Base-by-base conservation (phyloP, 1,140 invertebrate species). In the Penaeus japonicus region DNA sequence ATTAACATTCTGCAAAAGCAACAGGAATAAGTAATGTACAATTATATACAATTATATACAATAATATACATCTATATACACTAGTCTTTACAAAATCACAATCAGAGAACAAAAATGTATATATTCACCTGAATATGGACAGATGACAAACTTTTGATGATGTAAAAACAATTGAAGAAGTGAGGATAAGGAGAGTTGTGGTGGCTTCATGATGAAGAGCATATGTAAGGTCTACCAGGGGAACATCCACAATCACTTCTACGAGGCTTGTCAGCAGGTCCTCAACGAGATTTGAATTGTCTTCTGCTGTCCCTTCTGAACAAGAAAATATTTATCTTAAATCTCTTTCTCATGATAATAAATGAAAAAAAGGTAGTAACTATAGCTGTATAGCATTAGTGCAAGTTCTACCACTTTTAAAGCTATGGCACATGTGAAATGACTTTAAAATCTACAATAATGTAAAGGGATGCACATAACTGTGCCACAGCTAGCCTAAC, bases 1-100 rank as follows among this genome's bases (percentile, higher is more conserved):
- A 96, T 97, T 18, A 96, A 92, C 62, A 95, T 95, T 91, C 95
- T 95, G 92, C 20, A 54, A 32, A 30, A 70, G 35, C 65, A 47
- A 65, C 18, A 47, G 27, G 32, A 81, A 57, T 59, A 47, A 53
- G 35, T 85, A 70, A 80, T 54, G 62, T 73, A 84, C 57, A 92
- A 95, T 92, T 79, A 90, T 47, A 15, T 15, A 47, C 0, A 47
- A 7, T 47, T 47, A 47, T 47, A 47, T 12, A 47, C 47, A 15
- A 47, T 47, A 12, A 47, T 47, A 47, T 12, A 47, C 47, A 15
- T 12, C 47, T 59, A 70, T 83, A 24, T 22, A 83, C 35, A 22
- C 32, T 20, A 83, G 22, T 47, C 17, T 18, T n/a, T n/a, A 59
- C 70, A 80, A 12, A 1, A 80, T 35, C 27, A 53, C 53, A 4